Evolutionary conservation across 2,797 vertebrate species (phyloP).

Genomic region (Lacerta bilineata): DNA sequence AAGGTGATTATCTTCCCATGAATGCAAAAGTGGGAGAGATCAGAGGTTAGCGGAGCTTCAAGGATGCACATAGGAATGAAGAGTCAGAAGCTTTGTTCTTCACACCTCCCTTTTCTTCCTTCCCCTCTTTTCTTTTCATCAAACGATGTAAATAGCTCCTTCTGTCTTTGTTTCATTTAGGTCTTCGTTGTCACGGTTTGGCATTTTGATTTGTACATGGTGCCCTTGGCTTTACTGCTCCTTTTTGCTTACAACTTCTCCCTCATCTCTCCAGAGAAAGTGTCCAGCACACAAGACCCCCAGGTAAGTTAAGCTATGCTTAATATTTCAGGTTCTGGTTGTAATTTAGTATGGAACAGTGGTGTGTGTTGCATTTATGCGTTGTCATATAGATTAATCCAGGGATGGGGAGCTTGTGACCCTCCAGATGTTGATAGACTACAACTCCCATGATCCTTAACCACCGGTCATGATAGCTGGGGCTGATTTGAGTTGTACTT

Average conservation of each 20-base stretch:
- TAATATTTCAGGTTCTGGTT: slow-evolving; percentile 6
- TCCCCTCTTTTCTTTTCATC: background rate
- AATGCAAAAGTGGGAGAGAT: slow-evolving; percentile 10
- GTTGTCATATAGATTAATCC: too few species aligned
- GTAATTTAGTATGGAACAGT: slow-evolving; percentile 23
- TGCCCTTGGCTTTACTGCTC: slow-evolving; percentile 92
- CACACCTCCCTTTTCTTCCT: rapidly evolving
- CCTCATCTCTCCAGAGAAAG: slow-evolving; percentile 82
- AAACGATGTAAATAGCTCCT: background rate
- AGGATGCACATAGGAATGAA: slow-evolving; percentile 17
- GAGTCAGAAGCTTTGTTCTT: slow-evolving; percentile 33
- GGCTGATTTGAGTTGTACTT: too few species aligned
- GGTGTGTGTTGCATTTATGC: background rate
- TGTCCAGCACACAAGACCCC: slow-evolving; percentile 85
- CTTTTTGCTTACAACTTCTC: slow-evolving; percentile 93
- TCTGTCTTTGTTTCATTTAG: slow-evolving; percentile 74
- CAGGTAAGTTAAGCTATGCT: slow-evolving; percentile 84
- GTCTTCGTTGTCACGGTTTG: slow-evolving; percentile 93
- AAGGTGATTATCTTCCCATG: slow-evolving; percentile 32
- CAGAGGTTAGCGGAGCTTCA: slow-evolving; percentile 32
- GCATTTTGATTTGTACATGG: slow-evolving; percentile 96
- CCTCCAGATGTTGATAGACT: too few species aligned
- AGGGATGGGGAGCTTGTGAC: too few species aligned
- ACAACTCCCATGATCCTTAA: too few species aligned
- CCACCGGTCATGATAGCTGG: too few species aligned